Evolutionary conservation across 2,797 vertebrate species (phyloP), one percentile per base, ranked within the genome.

Genomic region (Nasua narica): DNA sequence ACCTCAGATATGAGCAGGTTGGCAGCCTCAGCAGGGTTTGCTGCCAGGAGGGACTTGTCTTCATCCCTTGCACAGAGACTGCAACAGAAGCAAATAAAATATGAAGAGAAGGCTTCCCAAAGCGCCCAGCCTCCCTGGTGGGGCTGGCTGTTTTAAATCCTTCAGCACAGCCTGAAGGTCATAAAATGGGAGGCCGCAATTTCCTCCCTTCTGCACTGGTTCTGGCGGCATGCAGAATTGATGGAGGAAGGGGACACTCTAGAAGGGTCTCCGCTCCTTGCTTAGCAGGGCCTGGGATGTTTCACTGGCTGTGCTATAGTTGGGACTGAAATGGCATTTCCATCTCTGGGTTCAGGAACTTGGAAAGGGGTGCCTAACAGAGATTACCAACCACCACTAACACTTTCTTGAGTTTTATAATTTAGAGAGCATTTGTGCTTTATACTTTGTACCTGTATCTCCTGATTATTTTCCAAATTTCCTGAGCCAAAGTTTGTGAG

Each of bases 121-220:
- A 76, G 90, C 40, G 10, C 58, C 43, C 50, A 70, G 89, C 52
- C 93, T 95, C 93, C 62, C 56, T 50, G 15, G 65, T 89, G 2
- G 18, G 79, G 43, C 43, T 82, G 58, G 92, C 96, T 82, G 91
- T 87, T 96, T 95, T 72, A 83, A 97, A 96, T 94, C 93, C 90
- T 96, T 90, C 92, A 97, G 94, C 76, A 92, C 92, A 69, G 67
- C 85, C 65, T 87, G 21, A 43, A 92, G 58, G 86, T 94, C 95
- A 77, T 98, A 97, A 98, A 97, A 91, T 19, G 50, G 0, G 94
- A 94, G 60, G 94, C 43, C 89, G 95, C 93, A 98, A 97, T 96
- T 91, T 97, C 95, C 79, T 97, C 88, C 91, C 77, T 92, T 58
- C 16, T 3, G 25, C 84, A 52, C 32, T 67, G 83, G 85, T 96